Conservation (phyloP, 2,797 vertebrate species). For the Cynodonichthys magdalenae region DNA sequence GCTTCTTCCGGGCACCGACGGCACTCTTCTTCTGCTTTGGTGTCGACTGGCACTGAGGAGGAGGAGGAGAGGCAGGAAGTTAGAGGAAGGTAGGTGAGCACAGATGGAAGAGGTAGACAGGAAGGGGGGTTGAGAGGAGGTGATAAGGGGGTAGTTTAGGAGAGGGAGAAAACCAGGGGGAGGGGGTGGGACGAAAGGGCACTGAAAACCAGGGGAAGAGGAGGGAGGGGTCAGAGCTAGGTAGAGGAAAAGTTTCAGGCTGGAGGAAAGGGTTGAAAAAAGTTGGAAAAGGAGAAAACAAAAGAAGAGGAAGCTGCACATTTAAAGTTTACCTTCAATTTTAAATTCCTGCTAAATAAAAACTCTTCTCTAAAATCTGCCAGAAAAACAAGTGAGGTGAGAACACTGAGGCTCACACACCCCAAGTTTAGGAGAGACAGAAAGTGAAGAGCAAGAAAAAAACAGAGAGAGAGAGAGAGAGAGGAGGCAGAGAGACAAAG, state of each 20-base stretch:
- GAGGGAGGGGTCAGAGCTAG: constrained; percentile 24
- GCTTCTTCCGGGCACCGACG: constrained; percentile 69
- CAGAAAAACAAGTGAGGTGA: constrained; percentile 5
- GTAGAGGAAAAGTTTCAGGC: constrained; percentile 15
- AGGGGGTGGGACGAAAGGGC: constrained; percentile 24
- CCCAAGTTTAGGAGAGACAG: constrained; percentile 17
- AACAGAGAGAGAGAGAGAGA: constrained; percentile 39
- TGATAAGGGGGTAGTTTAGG: constrained; percentile 13
- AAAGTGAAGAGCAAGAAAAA: constrained; percentile 21
- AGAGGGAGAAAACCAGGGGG: constrained; percentile 3
- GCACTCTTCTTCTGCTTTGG: constrained; percentile 78
- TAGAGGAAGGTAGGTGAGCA: constrained; percentile 26
- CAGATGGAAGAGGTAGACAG: constrained; percentile 7
- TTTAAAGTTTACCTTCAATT: background rate
- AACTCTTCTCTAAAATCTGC: constrained; percentile 21
- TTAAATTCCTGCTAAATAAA: constrained; percentile 20
- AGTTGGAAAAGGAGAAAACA: background rate
- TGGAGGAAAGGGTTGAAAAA: background rate
- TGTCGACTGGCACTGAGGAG: constrained; percentile 78
- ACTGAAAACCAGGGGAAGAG: constrained; percentile 10
- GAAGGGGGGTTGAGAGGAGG: constrained; percentile 16
- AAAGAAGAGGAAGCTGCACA: background rate
- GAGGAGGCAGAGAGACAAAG: constrained; percentile 53
- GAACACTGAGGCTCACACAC: constrained; percentile 24
- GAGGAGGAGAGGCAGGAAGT: constrained; percentile 26